Evolutionary conservation across 2,797 vertebrate species (phyloP).

Genomic region (Clarias platycephalus): DNA sequence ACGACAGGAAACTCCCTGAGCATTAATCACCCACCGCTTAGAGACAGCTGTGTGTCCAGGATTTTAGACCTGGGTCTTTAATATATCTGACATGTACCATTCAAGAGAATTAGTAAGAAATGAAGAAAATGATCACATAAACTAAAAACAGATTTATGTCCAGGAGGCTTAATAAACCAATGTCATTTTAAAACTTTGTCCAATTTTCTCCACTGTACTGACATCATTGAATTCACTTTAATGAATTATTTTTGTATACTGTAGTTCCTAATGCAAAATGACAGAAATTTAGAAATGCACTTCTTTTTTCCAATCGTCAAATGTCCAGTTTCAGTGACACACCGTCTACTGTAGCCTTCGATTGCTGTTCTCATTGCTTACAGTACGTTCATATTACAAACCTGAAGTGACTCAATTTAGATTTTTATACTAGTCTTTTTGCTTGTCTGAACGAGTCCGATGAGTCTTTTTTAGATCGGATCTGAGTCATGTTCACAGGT

Average conservation of each 20-base stretch:
- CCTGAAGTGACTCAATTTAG: too few relatives aligned
- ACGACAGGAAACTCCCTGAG: background rate
- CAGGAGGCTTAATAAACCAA: background rate
- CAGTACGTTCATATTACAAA: too few relatives aligned
- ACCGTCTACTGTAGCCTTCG: background rate
- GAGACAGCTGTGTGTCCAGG: background rate
- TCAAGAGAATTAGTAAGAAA: background rate
- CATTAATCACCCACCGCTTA: background rate
- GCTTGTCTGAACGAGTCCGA: too few relatives aligned
- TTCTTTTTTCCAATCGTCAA: background rate
- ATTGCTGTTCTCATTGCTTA: background rate
- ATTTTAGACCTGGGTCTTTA: background rate
- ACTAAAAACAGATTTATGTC: background rate
- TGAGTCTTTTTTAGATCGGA: too few relatives aligned
- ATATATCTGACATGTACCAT: background rate
- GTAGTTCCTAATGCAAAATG: conserved; percentile 10
- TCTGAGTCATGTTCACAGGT: too few relatives aligned
- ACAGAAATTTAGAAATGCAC: background rate
- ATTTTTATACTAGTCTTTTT: too few relatives aligned
- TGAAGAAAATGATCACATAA: background rate
- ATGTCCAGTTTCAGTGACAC: background rate
- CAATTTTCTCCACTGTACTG: background rate
- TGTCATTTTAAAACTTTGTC: background rate
- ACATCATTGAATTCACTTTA: background rate
- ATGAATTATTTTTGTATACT: too few relatives aligned